Base-by-base conservation (phyloP, 2,797 vertebrate genomes). In the Antennarius maculatus region DNA sequence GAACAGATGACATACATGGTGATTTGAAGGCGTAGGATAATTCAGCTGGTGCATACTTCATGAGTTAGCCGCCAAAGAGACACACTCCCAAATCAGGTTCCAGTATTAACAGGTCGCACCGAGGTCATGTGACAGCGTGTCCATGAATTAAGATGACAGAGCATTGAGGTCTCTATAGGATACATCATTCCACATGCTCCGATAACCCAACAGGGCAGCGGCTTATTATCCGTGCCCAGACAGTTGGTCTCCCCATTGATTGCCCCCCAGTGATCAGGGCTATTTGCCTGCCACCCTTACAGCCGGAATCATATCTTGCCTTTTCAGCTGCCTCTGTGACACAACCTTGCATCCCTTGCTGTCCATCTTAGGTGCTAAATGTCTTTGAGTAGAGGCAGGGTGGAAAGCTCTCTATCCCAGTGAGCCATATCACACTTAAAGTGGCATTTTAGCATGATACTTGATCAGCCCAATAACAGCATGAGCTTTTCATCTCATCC, bases 391-490 rank as follows among this genome's bases (percentile, higher is more conserved):
- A 31, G 54, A 56, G 69, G 49, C 11, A 51, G 42, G 11, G 13
- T 28, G n/a, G 47, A 56, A 42, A 65, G 68, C 79, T 54, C 57
- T 69, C 45, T 6, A 16, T 81, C 74, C 67, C 71, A 16, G 67
- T 8, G 42, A 79, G 82, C 73, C 46, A 45, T 76, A 88, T 89
- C 87, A 78, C 87, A 89, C 87, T 64, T 89, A 88, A 90, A 88
- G 88, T 91, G 87, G 81, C 86, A 59, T 91, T 89, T 89, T 75
- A 89, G 81, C 75, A 65, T 71, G 88, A 90, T 81, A 91, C 85
- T 78, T 83, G 89, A 91, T 90, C 90, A 83, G 85, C 71, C 76
- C 84, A 90, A 90, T 90, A 89, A 88, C 82, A 76, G 87, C 74
- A 78, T 55, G 62, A 86, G 86, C 89, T 86, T 84, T 85, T 81